phyloP scores from a whole-genome alignment of 92 coral and sea anemone species.

The Phenganax stokvisi region DNA sequence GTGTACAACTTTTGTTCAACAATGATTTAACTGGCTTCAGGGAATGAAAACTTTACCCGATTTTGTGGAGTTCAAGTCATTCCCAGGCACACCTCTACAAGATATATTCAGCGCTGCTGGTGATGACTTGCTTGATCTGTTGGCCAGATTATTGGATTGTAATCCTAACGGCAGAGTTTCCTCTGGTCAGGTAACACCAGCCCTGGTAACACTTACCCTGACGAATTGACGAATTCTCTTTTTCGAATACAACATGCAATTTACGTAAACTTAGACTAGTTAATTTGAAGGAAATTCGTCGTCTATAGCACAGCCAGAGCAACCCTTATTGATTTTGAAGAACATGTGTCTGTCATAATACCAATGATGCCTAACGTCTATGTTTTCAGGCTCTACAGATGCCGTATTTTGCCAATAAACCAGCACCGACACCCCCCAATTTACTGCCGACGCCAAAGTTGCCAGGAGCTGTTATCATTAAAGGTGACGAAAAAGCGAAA shows the following conservation, averaged over 20 bases:
- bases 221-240: too few relatives aligned
- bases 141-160: constrained; percentile 81
- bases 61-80: constrained; percentile 87
- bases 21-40: constrained; percentile 31
- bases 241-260: too few relatives aligned
- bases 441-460: constrained; percentile 70
- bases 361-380: not conserved
- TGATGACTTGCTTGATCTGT: constrained; percentile 80
- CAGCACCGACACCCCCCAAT: constrained; percentile 82
- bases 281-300: too few relatives aligned
- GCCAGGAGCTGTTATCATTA: constrained; percentile 42
- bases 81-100: constrained; percentile 87
- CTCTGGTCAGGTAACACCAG: constrained; percentile 75
- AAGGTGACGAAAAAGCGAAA: constrained; percentile 62
- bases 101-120: constrained; percentile 95
- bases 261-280: too few relatives aligned
- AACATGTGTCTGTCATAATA: too few relatives aligned
- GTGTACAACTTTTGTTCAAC: not conserved
- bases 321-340: not conserved
- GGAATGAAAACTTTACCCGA: constrained; percentile 82
- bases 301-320: too few relatives aligned
- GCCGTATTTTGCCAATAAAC: constrained; percentile 95
- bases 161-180: constrained; percentile 90
- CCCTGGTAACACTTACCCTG: constrained; percentile 45
- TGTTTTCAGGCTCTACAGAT: constrained; percentile 77